phyloP scores from a whole-genome alignment of 2,113 vertebrate genomes.

The Oenanthe melanoleuca region DNA sequence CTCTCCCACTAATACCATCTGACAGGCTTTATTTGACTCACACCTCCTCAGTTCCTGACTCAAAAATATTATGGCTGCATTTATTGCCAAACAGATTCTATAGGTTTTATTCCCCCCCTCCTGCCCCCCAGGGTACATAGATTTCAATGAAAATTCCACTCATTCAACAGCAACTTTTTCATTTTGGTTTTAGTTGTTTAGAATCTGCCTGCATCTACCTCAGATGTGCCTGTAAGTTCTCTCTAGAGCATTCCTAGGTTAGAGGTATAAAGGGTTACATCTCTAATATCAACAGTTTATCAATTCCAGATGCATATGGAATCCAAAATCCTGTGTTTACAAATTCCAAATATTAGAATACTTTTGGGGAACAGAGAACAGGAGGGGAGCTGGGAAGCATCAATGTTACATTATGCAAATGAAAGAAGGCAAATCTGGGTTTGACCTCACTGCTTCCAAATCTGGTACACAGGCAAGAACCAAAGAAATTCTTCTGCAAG shows the following conservation, averaged over 20 bases:
- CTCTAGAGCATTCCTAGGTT: slow-evolving; percentile 11
- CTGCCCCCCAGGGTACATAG: neutral
- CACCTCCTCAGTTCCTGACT: neutral
- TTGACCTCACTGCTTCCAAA: neutral
- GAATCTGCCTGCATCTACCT: slow-evolving; percentile 19
- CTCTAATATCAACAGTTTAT: slow-evolving; percentile 33
- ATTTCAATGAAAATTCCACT: slow-evolving; percentile 23
- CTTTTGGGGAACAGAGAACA: neutral
- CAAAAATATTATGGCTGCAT: neutral
- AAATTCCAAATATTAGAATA: slow-evolving; percentile 43
- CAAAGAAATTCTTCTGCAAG: neutral
- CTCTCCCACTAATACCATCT: neutral
- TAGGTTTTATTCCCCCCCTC: neutral
- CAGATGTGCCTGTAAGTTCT: neutral
- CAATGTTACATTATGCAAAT: neutral
- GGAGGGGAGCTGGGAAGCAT: neutral
- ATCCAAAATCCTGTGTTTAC: slow-evolving; percentile 45
- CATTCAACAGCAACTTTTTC: slow-evolving; percentile 12
- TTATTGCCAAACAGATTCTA: neutral
- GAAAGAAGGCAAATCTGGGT: neutral
- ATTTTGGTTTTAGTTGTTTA: slow-evolving; percentile 13
- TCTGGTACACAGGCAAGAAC: neutral
- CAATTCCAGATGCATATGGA: slow-evolving; percentile 57
- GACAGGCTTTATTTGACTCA: slow-evolving; percentile 7
- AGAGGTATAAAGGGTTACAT: slow-evolving; percentile 36